Base-by-base conservation (phyloP, 2,113 vertebrate genomes). In the Vombatus ursinus region DNA sequence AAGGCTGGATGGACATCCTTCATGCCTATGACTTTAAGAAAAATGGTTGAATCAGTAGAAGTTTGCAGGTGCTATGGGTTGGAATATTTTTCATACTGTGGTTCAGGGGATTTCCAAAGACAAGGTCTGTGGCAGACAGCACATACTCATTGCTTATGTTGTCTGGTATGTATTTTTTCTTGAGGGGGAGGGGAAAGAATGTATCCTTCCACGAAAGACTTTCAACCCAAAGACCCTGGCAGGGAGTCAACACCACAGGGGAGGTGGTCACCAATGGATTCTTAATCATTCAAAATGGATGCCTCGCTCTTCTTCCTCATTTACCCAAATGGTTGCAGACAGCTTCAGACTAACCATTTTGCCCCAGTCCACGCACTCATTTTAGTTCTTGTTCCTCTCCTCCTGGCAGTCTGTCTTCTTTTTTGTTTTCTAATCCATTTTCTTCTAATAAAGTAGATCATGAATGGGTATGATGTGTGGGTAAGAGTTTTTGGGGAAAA, bases 101-200 rank as follows among this genome's bases (percentile, higher is more conserved):
- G 93, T 96, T 98, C 96, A 91, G 95, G 97, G 97, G 91, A 97
- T 97, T 98, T 98, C 97, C 97, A 50, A 89, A 90, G 96, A 96
- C 89, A 44, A 50, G 50, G 93, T 97, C 96, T 96, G 94, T 96
- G 97, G 97, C 61, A 97, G 94, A 57, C 91, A 96, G 95, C 95
- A 95, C 93, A 54, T 96, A 92, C 77, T 3, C 51, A 68, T 50
- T 3, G 26, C 95, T 91, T 97, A 89, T 92, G 95, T 57, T 96
- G 57, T 97, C 97, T 96, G 96, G 95, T 95, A 90, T 97, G 92
- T 94, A n/a, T 94, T 96, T 93, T 28, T 96, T 96, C 91, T 57
- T 50, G 54, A 50, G 93, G 48, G 28, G 89, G 53, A 89, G 92
- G 53, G 95, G 91, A 95, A 95, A 91, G 50, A 89, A 0, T 0